Evolutionary conservation across 2,113 vertebrate genomes (phyloP).

Genomic region (Callipepla californica): DNA sequence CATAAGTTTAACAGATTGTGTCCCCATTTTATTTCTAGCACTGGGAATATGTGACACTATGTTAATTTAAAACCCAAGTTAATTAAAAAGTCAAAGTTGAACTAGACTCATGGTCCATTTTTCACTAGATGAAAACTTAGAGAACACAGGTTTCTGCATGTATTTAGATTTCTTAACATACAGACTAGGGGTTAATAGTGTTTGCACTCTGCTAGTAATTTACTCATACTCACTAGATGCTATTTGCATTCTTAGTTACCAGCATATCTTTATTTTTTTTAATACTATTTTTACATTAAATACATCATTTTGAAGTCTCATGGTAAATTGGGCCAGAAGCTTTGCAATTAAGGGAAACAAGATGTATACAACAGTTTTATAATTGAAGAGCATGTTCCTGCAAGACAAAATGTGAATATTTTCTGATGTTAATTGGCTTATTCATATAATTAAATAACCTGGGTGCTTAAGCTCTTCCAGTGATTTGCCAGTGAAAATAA

Average conservation of each 20-base stretch:
- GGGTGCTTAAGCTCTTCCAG: neutral
- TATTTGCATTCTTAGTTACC: neutral
- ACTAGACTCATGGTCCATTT: rapidly evolving
- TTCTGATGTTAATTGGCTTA: neutral
- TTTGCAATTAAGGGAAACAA: neutral
- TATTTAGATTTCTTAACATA: neutral
- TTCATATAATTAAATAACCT: neutral
- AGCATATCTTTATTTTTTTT: rapidly evolving
- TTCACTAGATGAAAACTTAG: neutral
- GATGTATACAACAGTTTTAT: neutral
- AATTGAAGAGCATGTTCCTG: neutral
- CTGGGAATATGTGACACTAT: neutral
- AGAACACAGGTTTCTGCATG: neutral
- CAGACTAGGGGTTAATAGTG: neutral
- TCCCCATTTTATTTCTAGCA: neutral
- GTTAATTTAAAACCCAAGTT: neutral
- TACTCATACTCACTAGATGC: neutral
- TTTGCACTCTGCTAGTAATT: neutral
- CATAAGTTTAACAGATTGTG: neutral
- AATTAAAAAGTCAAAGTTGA: neutral
- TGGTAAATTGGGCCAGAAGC: neutral
- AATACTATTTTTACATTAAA: neutral
- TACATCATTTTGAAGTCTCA: neutral
- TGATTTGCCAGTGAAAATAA: neutral
- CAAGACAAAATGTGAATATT: neutral